Conservation (phyloP, 1,140 invertebrate genomes). For the Acromyrmex charruanus region DNA sequence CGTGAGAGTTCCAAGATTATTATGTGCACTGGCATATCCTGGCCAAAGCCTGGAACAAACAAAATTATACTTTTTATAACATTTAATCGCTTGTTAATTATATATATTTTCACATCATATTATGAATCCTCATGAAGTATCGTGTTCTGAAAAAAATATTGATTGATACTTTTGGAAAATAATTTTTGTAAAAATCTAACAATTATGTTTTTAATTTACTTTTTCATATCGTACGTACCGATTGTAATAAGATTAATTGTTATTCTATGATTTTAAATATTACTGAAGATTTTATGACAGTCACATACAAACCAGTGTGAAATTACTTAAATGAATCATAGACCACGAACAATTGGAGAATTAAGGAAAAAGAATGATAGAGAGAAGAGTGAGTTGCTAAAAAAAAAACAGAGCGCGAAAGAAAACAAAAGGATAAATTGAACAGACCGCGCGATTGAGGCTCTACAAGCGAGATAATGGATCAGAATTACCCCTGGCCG, state of each 20-base stretch:
- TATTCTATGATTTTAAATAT: not conserved
- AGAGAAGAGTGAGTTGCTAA: conserved; percentile 17
- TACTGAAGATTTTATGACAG: not conserved
- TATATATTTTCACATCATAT: not conserved
- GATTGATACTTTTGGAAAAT: not conserved
- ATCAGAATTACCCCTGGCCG: conserved; percentile 59
- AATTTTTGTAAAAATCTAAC: not conserved
- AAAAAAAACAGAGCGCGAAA: conserved; percentile 34
- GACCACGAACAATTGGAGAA: conserved; percentile 45
- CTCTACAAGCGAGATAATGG: conserved; percentile 66
- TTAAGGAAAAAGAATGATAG: conserved; percentile 41
- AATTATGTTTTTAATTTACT: not conserved
- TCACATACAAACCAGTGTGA: not conserved
- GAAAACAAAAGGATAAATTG: conserved; percentile 56
- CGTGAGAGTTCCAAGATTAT: conserved; percentile 94
- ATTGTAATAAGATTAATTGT: not conserved
- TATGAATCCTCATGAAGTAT: not conserved
- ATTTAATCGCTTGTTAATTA: not conserved
- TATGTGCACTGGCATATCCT: conserved; percentile 94
- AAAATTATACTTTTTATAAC: conserved; percentile 24
- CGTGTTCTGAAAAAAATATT: not conserved
- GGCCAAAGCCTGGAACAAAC: conserved; percentile 92
- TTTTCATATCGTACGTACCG: not conserved
- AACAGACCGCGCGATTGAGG: conserved; percentile 37
- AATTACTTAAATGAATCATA: conserved; percentile 54